These are phyloP conservation scores for Sanderia malayensis DNA, from an alignment of 30 jellyfish, hydroid and myxozoan species.

Conservation along the genomic window DNA sequence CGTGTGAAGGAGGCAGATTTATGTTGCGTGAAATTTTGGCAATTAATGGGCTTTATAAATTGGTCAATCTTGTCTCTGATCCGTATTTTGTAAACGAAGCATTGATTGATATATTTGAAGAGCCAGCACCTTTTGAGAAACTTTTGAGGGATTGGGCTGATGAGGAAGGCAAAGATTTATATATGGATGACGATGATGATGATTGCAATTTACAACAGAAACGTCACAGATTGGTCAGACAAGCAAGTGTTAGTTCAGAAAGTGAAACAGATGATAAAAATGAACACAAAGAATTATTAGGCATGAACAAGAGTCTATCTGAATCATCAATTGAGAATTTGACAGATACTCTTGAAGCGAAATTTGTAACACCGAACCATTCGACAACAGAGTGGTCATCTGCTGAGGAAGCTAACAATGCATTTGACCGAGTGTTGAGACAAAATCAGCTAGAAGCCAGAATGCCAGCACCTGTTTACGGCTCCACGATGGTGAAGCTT, in stretches of 20 bases:
- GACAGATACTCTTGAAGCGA: constrained; percentile 50
- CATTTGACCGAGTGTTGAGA: constrained; percentile 56
- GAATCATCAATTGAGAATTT: constrained; percentile 42
- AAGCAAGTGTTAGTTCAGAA: constrained; percentile 30
- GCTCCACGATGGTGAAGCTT: constrained; percentile 77
- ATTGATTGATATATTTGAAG: constrained; percentile 80
- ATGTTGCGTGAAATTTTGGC: constrained; percentile 91
- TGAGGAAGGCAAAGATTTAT: constrained; percentile 54
- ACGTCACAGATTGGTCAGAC: constrained; percentile 3
- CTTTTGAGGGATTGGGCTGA: constrained; percentile 58
- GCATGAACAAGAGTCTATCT: constrained; percentile 1
- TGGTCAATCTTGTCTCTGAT: constrained; percentile 70
- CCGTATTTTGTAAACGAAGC: constrained; percentile 78
- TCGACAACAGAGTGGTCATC: constrained; percentile 67
- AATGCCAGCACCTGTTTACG: constrained; percentile 94
- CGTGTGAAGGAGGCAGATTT: constrained; percentile 95
- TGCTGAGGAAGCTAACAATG: constrained; percentile 62
- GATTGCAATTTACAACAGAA: not conserved
- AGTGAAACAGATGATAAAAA: constrained; percentile 51
- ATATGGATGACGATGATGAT: constrained; percentile 33
- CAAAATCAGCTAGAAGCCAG: constrained; percentile 80
- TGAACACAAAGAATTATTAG: not conserved
- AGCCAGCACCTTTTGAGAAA: constrained; percentile 69
- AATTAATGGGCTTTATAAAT: constrained; percentile 61
- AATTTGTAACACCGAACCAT: constrained; percentile 71